Base-by-base conservation (phyloP, 2,888 invertebrate genomes). In the Tortrix viridana region DNA sequence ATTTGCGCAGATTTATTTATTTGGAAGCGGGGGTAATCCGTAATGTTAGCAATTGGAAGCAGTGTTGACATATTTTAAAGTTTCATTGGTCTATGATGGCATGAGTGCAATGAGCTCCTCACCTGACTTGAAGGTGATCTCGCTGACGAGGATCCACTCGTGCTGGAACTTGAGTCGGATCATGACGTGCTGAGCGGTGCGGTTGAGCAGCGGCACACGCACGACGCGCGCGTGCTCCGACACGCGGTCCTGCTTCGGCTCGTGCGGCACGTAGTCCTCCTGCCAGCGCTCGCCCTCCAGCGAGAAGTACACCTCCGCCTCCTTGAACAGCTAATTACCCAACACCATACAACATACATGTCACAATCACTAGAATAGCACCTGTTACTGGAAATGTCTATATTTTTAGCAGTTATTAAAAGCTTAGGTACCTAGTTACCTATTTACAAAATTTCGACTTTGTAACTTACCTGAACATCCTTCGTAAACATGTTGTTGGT, bases 121-220 rank as follows among this genome's bases (percentile, higher is more conserved):
- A 96, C 96, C 93, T 65, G 97, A 96, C 73, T 95, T 95, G 80
- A 98, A 98, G 43, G 95, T 94, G 72, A 98, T 93, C 89, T 98
- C 98, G 85, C 97, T 97, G 77, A 98, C 94, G 70, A 98, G 93
- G 67, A 98, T 95, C 98, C 98, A 98, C 79, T 95, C 95, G 70
- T 96, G 94, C 67, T 95, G 95, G 81, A 97, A 97, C 75, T 93
- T 94, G 16, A 98, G 93, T 74, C 95, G 94, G 74, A 96, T 77
- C 92, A 95, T 95, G 70, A 98, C 93, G 81, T 95, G 96, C 75
- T 94, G 94, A 0, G 96, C 98, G 1, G 96, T 93, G 66, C 95
- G 93, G 75, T 96, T 94, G 69, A 95, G 94, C 52, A 98, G 92
- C 57, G 95, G 94, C 50, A 98, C 94, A 73, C 95, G 95, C 46